A percentile compares a stretch with the other conserved stretches of the same genome.
Conservation (phyloP, 2,888 invertebrate genomes). For the Luperina nickerlii region DNA sequence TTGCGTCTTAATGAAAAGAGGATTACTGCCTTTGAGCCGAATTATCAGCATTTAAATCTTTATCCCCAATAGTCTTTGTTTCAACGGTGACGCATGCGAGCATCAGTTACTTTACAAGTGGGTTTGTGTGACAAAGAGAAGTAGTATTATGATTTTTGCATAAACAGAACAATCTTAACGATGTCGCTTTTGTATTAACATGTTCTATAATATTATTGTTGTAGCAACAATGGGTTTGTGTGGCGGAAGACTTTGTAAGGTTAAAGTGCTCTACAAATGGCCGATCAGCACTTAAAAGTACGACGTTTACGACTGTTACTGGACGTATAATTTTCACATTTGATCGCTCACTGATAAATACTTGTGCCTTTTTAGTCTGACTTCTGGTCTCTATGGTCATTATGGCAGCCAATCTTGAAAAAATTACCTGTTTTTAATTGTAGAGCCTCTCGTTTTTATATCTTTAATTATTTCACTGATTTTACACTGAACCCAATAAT, state of each 20-base stretch:
- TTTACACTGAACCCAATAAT: not conserved
- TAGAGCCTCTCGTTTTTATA: conserved; percentile 13
- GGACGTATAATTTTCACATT: conserved; percentile 57
- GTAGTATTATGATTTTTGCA: conserved; percentile 61
- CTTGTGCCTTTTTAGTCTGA: conserved; percentile 28
- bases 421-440: conserved; percentile 28
- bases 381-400: conserved; percentile 31
- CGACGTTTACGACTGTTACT: conserved; percentile 44
- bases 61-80: conserved; percentile 50
- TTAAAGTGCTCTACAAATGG: conserved; percentile 43
- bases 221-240: conserved; percentile 48
- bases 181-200: conserved; percentile 55
- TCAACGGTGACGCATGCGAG: conserved; percentile 47
- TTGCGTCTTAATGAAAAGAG: conserved; percentile 44
- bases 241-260: conserved; percentile 49
- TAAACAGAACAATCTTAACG: conserved; percentile 46
- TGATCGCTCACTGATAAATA: conserved; percentile 53
- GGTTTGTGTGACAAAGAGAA: conserved; percentile 62
- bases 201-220: conserved; percentile 47
- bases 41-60: conserved; percentile 53
- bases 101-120: conserved; percentile 55
- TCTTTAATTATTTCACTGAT: conserved; percentile 10
- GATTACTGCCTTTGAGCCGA: conserved; percentile 40
- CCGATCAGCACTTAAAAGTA: conserved; percentile 45
- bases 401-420: conserved; percentile 17